These are phyloP conservation scores for Cryptotis parvus DNA, from an alignment of 2,113 vertebrate species.

Conservation along the genomic window DNA sequence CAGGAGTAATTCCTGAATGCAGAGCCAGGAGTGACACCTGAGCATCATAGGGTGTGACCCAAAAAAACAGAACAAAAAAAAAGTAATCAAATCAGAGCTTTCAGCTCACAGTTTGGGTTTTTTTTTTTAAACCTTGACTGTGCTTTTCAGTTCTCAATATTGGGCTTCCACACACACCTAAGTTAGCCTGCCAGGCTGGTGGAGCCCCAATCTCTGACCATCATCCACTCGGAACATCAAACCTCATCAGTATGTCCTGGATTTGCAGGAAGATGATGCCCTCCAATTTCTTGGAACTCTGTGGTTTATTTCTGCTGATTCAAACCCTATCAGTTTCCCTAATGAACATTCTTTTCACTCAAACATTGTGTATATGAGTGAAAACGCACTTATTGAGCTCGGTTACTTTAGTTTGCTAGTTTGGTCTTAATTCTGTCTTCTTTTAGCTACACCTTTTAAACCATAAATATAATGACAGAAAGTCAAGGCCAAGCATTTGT, in stretches of 20 bases:
- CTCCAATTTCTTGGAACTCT: not conserved
- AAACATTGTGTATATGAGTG: not conserved
- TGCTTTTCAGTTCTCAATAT: not conserved
- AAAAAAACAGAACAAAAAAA: too few species aligned
- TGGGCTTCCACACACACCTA: not conserved
- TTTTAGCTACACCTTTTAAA: not conserved
- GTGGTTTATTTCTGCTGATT: not conserved
- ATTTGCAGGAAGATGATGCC: not conserved
- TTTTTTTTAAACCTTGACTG: not conserved
- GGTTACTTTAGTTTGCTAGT: not conserved
- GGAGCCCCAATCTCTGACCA: not conserved
- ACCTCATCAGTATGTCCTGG: rapidly evolving
- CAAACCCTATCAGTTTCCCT: not conserved
- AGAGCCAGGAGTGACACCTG: too few species aligned
- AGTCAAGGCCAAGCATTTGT: not conserved
- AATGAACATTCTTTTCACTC: not conserved
- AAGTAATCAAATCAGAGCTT: not conserved
- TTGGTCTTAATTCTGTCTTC: constrained; percentile 23
- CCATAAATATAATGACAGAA: not conserved
- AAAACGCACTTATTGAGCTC: not conserved
- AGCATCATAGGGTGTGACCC: too few species aligned
- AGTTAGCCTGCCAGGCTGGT: not conserved
- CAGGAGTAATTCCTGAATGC: too few species aligned
- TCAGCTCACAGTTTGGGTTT: not conserved
- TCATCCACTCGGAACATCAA: rapidly evolving